These are phyloP conservation scores for Odocoileus virginianus DNA, from an alignment of 2,113 vertebrate species.

Conservation along the genomic window DNA sequence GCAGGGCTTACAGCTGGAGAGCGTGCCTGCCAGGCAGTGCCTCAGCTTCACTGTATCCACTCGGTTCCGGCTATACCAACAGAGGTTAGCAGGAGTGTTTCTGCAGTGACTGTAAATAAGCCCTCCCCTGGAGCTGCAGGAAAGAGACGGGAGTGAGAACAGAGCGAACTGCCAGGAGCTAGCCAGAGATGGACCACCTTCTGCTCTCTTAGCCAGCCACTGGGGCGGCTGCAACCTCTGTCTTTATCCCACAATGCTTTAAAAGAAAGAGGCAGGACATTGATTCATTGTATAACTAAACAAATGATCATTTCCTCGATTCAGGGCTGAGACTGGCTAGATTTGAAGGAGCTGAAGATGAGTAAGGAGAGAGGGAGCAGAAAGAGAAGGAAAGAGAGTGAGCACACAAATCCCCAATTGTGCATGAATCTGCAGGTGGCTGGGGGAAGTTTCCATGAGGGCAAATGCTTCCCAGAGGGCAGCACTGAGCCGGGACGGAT, in stretches of 20 bases:
- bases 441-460: rapidly evolving
- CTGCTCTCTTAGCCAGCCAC: rapidly evolving
- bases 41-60: not conserved
- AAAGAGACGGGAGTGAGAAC: not conserved
- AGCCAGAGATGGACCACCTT: not conserved
- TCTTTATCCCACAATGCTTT: rapidly evolving
- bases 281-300: not conserved
- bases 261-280: not conserved
- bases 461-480: not conserved
- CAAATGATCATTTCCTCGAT: not conserved
- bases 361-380: not conserved
- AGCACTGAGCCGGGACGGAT: not conserved
- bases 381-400: not conserved
- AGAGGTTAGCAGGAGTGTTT: not conserved
- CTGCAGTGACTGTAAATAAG: not conserved
- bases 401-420: rapidly evolving
- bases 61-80: rapidly evolving
- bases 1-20: not conserved
- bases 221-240: not conserved
- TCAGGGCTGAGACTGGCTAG: not conserved
- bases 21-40: rapidly evolving
- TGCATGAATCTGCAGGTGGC: not conserved
- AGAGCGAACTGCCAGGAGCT: not conserved
- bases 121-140: not conserved
- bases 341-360: not conserved